phyloP scores from a whole-genome alignment of 2,113 vertebrate genomes.

The Aspidoscelis tigris region DNA sequence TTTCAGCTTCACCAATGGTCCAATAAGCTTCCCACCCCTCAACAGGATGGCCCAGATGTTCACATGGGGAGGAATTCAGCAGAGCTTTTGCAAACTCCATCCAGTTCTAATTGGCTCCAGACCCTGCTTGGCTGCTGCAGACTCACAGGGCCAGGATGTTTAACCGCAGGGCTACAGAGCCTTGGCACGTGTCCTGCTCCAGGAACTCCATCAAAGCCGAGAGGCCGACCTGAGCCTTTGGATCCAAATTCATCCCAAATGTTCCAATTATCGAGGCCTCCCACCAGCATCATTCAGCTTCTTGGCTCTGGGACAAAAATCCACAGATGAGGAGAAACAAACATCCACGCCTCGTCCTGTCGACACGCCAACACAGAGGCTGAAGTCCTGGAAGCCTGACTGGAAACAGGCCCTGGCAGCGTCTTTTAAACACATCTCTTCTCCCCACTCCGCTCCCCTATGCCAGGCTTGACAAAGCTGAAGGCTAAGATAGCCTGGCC shows the following conservation, averaged over 20 bases:
- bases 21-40: too few relatives aligned
- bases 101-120: background rate
- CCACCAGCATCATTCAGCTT: slow-evolving; percentile 16
- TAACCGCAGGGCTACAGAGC: slow-evolving; percentile 14
- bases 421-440: background rate
- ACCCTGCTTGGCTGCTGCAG: background rate
- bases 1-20: fast-evolving
- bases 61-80: background rate
- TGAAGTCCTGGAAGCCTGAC: background rate
- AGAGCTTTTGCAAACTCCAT: slow-evolving; percentile 20
- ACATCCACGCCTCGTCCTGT: background rate
- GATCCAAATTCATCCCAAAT: slow-evolving; percentile 45
- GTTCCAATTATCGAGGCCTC: background rate
- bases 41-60: background rate
- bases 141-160: background rate
- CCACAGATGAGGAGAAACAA: slow-evolving; percentile 12
- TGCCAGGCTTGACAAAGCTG: background rate
- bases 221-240: background rate
- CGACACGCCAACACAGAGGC: background rate
- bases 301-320: background rate
- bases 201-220: slow-evolving; percentile 40
- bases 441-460: background rate
- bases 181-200: slow-evolving; percentile 25
- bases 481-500: background rate
- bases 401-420: background rate